Conservation (phyloP, 1,140 invertebrate species). For the Cephus cinctus region DNA sequence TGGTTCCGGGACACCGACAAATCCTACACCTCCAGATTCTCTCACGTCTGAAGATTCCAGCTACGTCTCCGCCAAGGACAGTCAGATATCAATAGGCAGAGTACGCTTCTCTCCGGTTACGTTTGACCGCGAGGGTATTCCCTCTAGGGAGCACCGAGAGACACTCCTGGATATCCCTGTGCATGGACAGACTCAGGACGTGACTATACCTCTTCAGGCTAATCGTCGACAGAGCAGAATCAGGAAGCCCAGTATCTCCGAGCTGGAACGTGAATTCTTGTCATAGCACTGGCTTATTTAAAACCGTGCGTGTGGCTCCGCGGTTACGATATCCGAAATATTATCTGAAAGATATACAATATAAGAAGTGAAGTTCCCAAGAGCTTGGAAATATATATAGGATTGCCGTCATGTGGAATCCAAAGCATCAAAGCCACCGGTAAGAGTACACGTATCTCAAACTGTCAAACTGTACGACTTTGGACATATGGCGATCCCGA, state of each 20-base stretch:
- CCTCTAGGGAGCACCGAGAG: constrained; percentile 41
- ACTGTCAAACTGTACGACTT: too few relatives aligned
- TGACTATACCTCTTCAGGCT: constrained; percentile 63
- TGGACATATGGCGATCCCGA: too few relatives aligned
- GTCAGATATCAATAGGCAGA: constrained; percentile 61
- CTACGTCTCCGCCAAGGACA: constrained; percentile 80
- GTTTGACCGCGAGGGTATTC: constrained; percentile 48
- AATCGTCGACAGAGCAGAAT: constrained; percentile 44
- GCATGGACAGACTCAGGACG: constrained; percentile 66
- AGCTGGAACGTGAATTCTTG: constrained; percentile 61
- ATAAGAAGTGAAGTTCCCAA: too few relatives aligned
- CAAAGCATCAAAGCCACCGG: too few relatives aligned
- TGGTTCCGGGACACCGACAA: constrained; percentile 74
- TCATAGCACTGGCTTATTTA: constrained; percentile 59
- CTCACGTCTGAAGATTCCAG: constrained; percentile 81
- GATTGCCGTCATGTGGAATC: too few relatives aligned
- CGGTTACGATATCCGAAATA: too few relatives aligned
- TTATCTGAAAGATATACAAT: too few relatives aligned
- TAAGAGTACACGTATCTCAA: too few relatives aligned
- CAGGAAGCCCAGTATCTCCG: constrained; percentile 57
- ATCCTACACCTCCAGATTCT: constrained; percentile 83
- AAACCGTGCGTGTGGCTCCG: too few relatives aligned
- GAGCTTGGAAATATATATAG: too few relatives aligned
- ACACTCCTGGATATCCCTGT: constrained; percentile 64
- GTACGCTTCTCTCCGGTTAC: constrained; percentile 81